Base-by-base conservation (phyloP, 2,888 invertebrate species). In the Clistopyga incitator region DNA sequence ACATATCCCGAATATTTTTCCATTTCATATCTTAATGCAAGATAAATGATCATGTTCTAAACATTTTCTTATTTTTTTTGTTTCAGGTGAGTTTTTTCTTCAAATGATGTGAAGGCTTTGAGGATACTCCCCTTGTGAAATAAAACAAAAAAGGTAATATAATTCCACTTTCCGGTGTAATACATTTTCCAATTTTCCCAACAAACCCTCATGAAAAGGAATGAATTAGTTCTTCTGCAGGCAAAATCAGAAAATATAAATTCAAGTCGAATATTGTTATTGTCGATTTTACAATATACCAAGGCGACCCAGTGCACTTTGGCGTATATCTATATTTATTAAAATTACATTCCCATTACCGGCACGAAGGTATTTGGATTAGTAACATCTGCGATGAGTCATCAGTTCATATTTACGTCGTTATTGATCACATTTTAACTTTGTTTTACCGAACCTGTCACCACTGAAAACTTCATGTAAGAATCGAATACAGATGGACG, bases 41-140 rank as follows among this genome's bases (percentile, higher is more conserved):
- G 2, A 3, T 10, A 59, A 59, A 18, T 18, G 10, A 8, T 61
- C 10, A 20, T 42, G 11, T 38, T 11, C 11, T 64, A 64, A 64
- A 64, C 3, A 18, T 38, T 10, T 42, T 20, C 18, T 56, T 10
- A 8, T 3, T 64, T 34, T 64, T 38, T 64, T 10, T 64, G 61
- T 64, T 64, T 64, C 61, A 64, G 61, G 61, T 64, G 61, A 64
- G 61, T 42, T 38, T 64, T 61, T 0, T 2, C 18, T 29, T 15
- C 11, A 38, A 34, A 38, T 38, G 6, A n/a, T 18, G 2, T 20
- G 38, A 34, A 42, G 18, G 25, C 42, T 20, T 64, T 3, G 42
- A 20, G 42, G 11, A 13, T 25, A 25, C 15, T 59, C 8, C 38
- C 2, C 1, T 11, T 1, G 11, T 38, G 13, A 18, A 38, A 20